Evolutionary conservation across 2,888 invertebrate genomes (phyloP), one percentile per base, ranked within the genome.

Genomic region (Macrophya annulata): DNA sequence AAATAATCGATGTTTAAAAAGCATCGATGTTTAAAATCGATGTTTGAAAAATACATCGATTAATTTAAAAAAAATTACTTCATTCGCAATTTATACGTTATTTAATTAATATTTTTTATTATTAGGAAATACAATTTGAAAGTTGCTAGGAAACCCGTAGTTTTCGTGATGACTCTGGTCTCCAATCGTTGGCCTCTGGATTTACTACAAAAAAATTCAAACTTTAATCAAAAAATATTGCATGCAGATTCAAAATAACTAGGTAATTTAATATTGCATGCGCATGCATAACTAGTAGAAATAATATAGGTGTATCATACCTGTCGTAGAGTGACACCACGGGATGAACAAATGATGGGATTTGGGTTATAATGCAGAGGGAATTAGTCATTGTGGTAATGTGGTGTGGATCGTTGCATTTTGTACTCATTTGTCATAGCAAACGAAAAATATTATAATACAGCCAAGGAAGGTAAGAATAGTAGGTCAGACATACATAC

Each of bases 1-100:
- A 68, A 31, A 68, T 68, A 68, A 68, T 68, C 25, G 68, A 68
- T 68, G 68, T 68, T 68, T 68, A 31, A 68, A 31, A 37, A 31
- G 15, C 68, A 68, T 68, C 68, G 68, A 68, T 68, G 68, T 68
- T 68, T 31, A 17, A 17, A 6, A 17, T 59, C 59, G 59, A 59
- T 59, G 31, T 59, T 17, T 3, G 25, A 68, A 40, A 68, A 68
- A 68, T 4, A 31, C 0, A 68, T 68, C 68, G 68, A 68, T 68
- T 68, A 31, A 31, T 68, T 68, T 21, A 8, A 68, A 31, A 31
- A 31, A 31, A 31, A 31, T n/a, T n/a, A n/a, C n/a, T n/a, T n/a
- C n/a, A n/a, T n/a, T n/a, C n/a, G n/a, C n/a, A n/a, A n/a, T n/a
- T n/a, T n/a, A n/a, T n/a, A n/a, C n/a, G n/a, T n/a, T n/a, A n/a